phyloP scores from a whole-genome alignment of 2,797 vertebrate species.

The Leptatherina wallacei region DNA sequence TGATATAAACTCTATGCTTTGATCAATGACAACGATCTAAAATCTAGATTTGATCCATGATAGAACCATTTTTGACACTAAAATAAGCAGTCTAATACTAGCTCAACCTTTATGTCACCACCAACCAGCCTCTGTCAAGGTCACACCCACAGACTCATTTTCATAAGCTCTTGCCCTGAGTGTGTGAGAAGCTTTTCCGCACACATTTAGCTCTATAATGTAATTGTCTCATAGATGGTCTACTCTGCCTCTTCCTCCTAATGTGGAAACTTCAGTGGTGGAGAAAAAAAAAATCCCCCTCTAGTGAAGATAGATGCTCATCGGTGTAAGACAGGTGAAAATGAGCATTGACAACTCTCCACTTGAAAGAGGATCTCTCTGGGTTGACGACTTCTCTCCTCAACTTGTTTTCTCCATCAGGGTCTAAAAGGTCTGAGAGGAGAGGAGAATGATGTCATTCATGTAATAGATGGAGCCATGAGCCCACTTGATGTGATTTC shows the following conservation, averaged over 20 bases:
- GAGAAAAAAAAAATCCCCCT: neutral
- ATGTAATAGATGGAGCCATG: slow-evolving; percentile 64
- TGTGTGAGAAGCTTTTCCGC: slow-evolving; percentile 58
- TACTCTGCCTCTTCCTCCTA: slow-evolving; percentile 42
- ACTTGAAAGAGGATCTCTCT: slow-evolving; percentile 70
- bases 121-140: no score
- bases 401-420: slow-evolving; percentile 26
- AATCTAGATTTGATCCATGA: no score
- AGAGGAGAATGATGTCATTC: slow-evolving; percentile 73
- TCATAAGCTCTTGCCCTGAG: slow-evolving; percentile 54
- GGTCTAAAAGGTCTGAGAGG: slow-evolving; percentile 26
- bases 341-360: slow-evolving; percentile 22
- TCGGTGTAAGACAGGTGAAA: slow-evolving; percentile 34
- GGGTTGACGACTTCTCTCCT: slow-evolving; percentile 44
- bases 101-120: no score
- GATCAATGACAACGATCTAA: no score
- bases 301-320: neutral
- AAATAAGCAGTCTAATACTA: no score
- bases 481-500: slow-evolving; percentile 71
- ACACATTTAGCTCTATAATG: slow-evolving; percentile 49
- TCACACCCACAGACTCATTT: slow-evolving; percentile 36
- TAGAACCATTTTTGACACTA: no score
- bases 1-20: no score
- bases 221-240: slow-evolving; percentile 66
- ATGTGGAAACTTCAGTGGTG: slow-evolving; percentile 72